Base-by-base conservation (phyloP, 2,113 vertebrate species). In the Callipepla squamata region DNA sequence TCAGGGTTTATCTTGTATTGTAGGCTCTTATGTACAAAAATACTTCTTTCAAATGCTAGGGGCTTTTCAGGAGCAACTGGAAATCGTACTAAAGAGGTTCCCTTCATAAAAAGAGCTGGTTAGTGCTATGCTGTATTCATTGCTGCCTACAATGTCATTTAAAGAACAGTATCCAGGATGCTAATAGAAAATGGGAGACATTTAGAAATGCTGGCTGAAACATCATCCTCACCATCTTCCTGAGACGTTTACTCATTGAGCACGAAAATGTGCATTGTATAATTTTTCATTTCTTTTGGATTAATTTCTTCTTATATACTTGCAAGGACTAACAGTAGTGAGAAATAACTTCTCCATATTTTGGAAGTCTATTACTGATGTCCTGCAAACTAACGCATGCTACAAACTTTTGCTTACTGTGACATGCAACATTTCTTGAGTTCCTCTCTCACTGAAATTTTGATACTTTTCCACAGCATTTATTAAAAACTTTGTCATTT, bases 91-190 rank as follows among this genome's bases (percentile, higher is more conserved):
- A 32, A 80, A 70, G 61, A 83, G 28, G 34, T 92, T 91, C n/a
- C n/a, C 48, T 86, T 89, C 45, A 32, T 86, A 72, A 96, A 75
- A 67, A 87, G 85, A 86, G 21, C 53, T 75, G 90, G 75, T 83
- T 74, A 80, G 48, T 66, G 47, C 9, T 79, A 9, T 53, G 32
- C 44, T 76, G 11, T 57, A 32, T 85, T 87, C 61, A 18, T 72
- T 58, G 25, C 40, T 76, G n/a, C 36, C 67, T 77, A 25, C 22
- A 23, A 34, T 58, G 22, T 45, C 50, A 45, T 65, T 78, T 66
- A n/a, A 73, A 91, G 36, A 36, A n/a, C 15, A 13, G 13, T 32
- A 51, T 40, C 23, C 72, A 44, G n/a, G n/a, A 34, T 53, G n/a
- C 30, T 62, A 63, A 38, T 0, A 3, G 44, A n/a, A 53, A 47